phyloP scores from a whole-genome alignment of 2,888 invertebrate genomes.

The Hydropsyche betteni region DNA sequence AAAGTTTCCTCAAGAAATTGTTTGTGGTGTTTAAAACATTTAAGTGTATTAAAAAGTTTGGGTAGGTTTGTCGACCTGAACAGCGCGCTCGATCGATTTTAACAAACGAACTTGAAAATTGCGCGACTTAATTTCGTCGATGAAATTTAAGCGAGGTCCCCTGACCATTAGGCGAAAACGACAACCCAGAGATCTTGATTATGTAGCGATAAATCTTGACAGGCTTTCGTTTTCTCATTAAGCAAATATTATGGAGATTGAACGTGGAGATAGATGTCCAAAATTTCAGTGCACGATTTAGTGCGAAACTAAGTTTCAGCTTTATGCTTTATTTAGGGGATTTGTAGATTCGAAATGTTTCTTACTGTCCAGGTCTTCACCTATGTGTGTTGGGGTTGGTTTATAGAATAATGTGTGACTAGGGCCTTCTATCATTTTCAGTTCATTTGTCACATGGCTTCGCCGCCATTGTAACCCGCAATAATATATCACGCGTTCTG shows the following conservation, averaged over 20 bases:
- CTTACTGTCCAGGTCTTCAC: conserved; percentile 1
- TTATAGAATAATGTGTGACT: conserved; percentile 50
- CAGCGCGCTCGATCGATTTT: conserved; percentile 33
- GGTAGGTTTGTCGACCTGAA: conserved; percentile 38
- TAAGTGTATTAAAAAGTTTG: conserved; percentile 41
- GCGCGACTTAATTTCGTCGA: conserved; percentile 37
- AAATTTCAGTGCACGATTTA: too few species aligned
- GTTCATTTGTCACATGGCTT: conserved; percentile 51
- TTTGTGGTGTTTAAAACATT: conserved; percentile 42
- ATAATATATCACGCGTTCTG: conserved; percentile 48
- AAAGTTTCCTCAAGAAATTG: conserved; percentile 38
- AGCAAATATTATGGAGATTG: conserved; percentile 10
- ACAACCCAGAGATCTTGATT: conserved; percentile 18
- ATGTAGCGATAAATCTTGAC: conserved; percentile 22
- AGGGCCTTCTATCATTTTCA: conserved; percentile 51
- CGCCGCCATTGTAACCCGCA: conserved; percentile 44
- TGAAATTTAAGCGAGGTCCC: conserved; percentile 23
- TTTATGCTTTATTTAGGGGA: too few species aligned
- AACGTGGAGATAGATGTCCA: not conserved
- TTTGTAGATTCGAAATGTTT: not conserved
- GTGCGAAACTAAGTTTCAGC: too few species aligned
- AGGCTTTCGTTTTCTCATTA: conserved; percentile 23
- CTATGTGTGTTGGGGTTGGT: not conserved
- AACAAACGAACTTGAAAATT: conserved; percentile 39
- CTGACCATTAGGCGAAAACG: conserved; percentile 23